These are phyloP conservation scores for Pachymerium ferrugineum DNA, from an alignment of 2,888 invertebrate species.

Conservation along the genomic window DNA sequence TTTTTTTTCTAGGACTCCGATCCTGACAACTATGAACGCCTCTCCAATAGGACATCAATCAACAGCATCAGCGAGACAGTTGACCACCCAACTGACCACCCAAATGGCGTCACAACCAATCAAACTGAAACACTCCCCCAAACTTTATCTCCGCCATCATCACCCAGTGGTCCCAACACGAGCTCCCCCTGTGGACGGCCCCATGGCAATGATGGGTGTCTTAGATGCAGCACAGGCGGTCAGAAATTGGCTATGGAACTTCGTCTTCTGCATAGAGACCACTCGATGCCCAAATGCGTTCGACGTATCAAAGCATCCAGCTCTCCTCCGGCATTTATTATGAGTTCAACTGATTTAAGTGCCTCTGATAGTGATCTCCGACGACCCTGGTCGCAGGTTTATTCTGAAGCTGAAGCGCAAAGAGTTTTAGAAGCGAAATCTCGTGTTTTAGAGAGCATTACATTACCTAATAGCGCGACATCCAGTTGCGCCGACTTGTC, in stretches of 20 bases:
- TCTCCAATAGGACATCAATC: not conserved
- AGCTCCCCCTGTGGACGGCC: constrained; percentile 5
- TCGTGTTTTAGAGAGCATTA: not conserved
- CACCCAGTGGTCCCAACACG: too few relatives aligned
- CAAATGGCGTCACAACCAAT: not conserved
- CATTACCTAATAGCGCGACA: not conserved
- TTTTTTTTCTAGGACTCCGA: not conserved
- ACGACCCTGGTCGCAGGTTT: constrained; percentile 37
- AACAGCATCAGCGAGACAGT: not conserved
- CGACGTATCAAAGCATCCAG: constrained; percentile 36
- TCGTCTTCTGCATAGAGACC: not conserved
- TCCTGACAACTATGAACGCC: not conserved
- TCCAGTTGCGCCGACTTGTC: constrained; percentile 16
- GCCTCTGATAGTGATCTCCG: constrained; percentile 35
- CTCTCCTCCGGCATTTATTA: constrained; percentile 31
- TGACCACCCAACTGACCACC: not conserved
- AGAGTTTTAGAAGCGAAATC: not conserved
- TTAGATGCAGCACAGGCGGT: not conserved
- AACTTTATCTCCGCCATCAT: not conserved
- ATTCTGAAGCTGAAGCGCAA: constrained; percentile 34
- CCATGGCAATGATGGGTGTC: not conserved
- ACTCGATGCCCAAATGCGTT: constrained; percentile 32
- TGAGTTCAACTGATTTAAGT: constrained; percentile 33
- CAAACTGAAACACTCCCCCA: not conserved
- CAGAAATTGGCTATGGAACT: not conserved